Evolutionary conservation across 2,888 invertebrate species (phyloP).

Genomic region (Tinea semifulvella): DNA sequence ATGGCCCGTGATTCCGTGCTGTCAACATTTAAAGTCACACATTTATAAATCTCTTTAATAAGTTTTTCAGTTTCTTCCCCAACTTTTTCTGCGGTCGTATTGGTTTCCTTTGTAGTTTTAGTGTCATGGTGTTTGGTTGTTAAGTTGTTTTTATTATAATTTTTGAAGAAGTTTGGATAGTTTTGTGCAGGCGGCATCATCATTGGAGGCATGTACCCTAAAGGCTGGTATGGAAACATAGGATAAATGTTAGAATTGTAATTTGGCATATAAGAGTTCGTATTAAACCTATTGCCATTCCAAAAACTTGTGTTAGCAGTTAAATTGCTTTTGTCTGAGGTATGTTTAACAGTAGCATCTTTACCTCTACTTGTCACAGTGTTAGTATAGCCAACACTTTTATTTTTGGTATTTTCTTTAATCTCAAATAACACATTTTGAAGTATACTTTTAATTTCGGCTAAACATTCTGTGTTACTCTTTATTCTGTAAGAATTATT

Average conservation of each 20-base stretch:
- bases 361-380: too few species aligned
- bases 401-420: constrained; percentile 34
- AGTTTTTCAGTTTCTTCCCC: constrained; percentile 42
- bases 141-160: neutral
- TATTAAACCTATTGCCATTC: too few species aligned
- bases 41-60: constrained; percentile 54
- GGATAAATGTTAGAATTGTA: neutral
- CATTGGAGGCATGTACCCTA: neutral
- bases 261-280: too few species aligned
- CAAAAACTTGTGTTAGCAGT: too few species aligned
- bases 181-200: neutral
- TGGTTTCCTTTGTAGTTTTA: neutral
- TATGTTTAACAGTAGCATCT: too few species aligned
- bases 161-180: neutral
- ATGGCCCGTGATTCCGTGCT: neutral
- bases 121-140: neutral
- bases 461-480: constrained; percentile 36
- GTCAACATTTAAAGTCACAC: constrained; percentile 24
- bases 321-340: too few species aligned
- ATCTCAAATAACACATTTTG: constrained; percentile 48
- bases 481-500: constrained; percentile 26
- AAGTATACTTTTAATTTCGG: constrained; percentile 48
- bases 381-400: too few species aligned
- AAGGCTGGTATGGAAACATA: neutral
- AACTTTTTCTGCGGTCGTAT: constrained; percentile 20